These are phyloP conservation scores for Ariolimax columbianus DNA, from an alignment of 2,888 invertebrate genomes.

Conservation along the genomic window DNA sequence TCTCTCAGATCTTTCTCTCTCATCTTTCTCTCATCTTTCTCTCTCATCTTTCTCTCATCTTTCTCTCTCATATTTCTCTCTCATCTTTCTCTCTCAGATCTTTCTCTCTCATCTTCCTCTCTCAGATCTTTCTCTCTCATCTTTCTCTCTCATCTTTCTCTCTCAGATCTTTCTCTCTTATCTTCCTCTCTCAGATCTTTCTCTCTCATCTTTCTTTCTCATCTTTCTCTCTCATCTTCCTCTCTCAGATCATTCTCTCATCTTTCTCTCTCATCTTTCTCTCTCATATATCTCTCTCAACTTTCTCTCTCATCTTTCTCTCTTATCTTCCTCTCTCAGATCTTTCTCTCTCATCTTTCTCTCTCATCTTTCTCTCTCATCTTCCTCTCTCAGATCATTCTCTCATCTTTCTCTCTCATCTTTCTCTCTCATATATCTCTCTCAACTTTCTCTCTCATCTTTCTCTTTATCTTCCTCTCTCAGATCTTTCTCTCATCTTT, in stretches of 20 bases:
- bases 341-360: not conserved
- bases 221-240: too few relatives aligned
- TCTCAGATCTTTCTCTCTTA: too few relatives aligned
- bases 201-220: too few relatives aligned
- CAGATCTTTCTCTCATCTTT: not conserved
- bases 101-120: too few relatives aligned
- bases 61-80: too few relatives aligned
- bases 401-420: not conserved
- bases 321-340: not conserved
- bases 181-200: too few relatives aligned
- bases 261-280: not conserved
- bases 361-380: not conserved
- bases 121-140: too few relatives aligned
- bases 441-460: too few relatives aligned
- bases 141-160: not conserved
- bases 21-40: too few relatives aligned
- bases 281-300: not conserved
- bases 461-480: not conserved
- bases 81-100: too few relatives aligned
- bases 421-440: not conserved
- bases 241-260: not conserved
- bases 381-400: too few relatives aligned
- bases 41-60: not conserved
- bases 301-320: not conserved
- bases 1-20: not conserved